These are phyloP conservation scores for Brienomyrus longianalis DNA, from an alignment of 2,113 vertebrate species.

Conservation along the genomic window DNA sequence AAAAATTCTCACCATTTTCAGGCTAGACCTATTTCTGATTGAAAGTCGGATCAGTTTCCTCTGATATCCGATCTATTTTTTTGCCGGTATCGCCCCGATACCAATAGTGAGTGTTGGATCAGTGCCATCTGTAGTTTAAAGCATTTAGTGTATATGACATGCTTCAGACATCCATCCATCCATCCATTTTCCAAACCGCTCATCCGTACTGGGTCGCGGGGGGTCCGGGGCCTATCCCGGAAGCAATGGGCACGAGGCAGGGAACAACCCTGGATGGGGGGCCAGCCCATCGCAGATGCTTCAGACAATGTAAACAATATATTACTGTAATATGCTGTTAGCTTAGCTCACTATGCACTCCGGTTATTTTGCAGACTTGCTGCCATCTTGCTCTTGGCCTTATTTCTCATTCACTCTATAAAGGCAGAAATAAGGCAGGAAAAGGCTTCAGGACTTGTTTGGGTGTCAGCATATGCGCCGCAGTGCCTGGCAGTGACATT, in stretches of 20 bases:
- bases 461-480: not conserved
- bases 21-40: not conserved
- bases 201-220: no score
- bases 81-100: not conserved
- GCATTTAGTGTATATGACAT: not conserved
- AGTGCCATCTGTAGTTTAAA: not conserved
- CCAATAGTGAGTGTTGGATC: not conserved
- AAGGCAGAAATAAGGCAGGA: not conserved
- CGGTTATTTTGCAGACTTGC: not conserved
- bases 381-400: not conserved
- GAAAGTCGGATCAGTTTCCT: not conserved
- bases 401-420: not conserved
- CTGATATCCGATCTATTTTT: not conserved
- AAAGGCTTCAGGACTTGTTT: not conserved
- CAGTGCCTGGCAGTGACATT: not conserved
- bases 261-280: no score
- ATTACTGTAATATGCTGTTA: not conserved
- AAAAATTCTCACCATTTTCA: not conserved
- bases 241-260: no score
- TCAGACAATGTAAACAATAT: not conserved
- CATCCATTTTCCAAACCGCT: no score
- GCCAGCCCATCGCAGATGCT: no score
- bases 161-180: not conserved
- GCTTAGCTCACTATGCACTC: not conserved
- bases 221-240: no score